These are phyloP conservation scores for Neolamprologus sp. DNA, from an alignment of 2,113 vertebrate genomes.

Conservation along the genomic window DNA sequence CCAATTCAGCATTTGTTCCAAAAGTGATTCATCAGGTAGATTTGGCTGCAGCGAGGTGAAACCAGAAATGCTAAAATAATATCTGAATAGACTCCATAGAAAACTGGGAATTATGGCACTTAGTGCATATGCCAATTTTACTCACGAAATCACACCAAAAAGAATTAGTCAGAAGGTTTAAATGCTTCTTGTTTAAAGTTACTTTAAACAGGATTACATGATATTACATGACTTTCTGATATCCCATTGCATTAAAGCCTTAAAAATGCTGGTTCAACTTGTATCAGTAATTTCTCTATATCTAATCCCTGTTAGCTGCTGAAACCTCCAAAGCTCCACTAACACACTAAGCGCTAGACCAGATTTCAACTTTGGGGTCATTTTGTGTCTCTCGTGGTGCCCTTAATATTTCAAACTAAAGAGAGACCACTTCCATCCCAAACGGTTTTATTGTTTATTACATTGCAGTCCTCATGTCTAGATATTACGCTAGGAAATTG, in stretches of 20 bases:
- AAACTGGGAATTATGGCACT: not conserved
- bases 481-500: not conserved
- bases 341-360: not conserved
- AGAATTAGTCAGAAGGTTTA: not conserved
- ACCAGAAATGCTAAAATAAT: not conserved
- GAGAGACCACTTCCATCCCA: not conserved
- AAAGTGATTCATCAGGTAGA: not conserved
- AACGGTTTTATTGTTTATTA: not conserved
- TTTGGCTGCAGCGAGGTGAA: not conserved
- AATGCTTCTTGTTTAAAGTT: not conserved
- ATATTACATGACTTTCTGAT: not conserved
- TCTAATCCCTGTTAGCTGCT: slow-evolving; percentile 7
- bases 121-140: not conserved
- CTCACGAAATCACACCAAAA: not conserved
- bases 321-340: not conserved
- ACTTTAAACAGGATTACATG: not conserved
- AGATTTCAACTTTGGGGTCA: not conserved
- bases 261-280: not conserved
- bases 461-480: not conserved
- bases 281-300: slow-evolving; percentile 10
- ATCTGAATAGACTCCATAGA: not conserved
- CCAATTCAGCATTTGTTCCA: not conserved
- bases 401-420: not conserved
- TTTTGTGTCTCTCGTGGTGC: not conserved
- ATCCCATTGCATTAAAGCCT: not conserved